These are phyloP conservation scores for Scalopus aquaticus DNA, from an alignment of 2,113 vertebrate genomes.

Conservation along the genomic window DNA sequence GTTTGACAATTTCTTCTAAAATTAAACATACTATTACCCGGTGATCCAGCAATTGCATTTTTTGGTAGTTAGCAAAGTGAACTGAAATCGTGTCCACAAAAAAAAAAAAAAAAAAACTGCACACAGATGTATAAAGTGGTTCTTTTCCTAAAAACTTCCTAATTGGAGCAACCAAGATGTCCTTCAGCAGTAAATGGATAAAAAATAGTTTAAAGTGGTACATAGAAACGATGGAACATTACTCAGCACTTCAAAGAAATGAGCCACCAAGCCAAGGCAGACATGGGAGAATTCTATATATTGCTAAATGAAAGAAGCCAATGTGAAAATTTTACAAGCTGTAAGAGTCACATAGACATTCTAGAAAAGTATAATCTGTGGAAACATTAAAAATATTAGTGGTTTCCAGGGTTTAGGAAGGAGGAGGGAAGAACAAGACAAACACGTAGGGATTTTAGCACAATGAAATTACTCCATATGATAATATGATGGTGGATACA, in stretches of 20 bases:
- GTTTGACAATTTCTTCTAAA: neutral
- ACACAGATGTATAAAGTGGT: neutral
- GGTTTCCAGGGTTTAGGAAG: neutral
- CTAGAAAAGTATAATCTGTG: neutral
- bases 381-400: neutral
- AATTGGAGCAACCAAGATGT: neutral
- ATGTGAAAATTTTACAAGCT: neutral
- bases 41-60: neutral
- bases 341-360: neutral
- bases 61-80: neutral
- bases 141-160: neutral
- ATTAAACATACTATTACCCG: neutral
- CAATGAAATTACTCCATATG: neutral
- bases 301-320: neutral
- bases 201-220: neutral
- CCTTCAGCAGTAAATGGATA: neutral
- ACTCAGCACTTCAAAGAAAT: neutral
- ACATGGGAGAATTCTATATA: neutral
- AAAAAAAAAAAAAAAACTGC: neutral
- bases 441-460: neutral
- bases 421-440: neutral
- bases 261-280: neutral
- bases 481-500: neutral
- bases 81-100: neutral
- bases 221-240: neutral